These are phyloP conservation scores for Takifugu ocellatus DNA, from an alignment of 2,797 vertebrate species.

Conservation along the genomic window DNA sequence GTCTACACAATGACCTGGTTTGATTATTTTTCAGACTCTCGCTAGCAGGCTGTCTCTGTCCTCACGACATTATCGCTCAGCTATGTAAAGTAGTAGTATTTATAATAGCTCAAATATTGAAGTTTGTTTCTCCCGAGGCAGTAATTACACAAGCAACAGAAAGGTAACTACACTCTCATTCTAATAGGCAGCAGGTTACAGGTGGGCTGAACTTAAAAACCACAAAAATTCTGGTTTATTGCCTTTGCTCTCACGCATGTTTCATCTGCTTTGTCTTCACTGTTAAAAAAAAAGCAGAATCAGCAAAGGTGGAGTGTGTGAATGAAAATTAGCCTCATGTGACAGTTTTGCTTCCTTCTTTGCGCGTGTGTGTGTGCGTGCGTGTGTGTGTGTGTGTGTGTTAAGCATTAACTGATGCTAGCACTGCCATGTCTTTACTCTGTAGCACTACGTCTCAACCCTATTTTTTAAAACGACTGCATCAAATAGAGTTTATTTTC, in stretches of 20 bases:
- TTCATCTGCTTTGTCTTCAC: conserved; percentile 11
- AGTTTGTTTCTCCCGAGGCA: no score
- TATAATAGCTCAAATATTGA: no score
- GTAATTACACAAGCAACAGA: background rate
- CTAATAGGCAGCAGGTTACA: background rate
- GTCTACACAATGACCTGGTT: conserved; percentile 15
- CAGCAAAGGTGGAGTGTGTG: conserved; percentile 33
- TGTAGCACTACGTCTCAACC: conserved; percentile 16
- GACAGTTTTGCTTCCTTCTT: conserved; percentile 38
- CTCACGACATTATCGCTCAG: background rate
- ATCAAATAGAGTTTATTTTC: no score
- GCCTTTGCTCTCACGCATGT: conserved; percentile 5
- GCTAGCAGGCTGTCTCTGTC: conserved; percentile 12
- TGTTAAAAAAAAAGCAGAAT: conserved; percentile 18
- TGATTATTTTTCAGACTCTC: conserved; percentile 36
- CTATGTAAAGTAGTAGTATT: background rate
- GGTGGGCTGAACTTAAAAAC: no score
- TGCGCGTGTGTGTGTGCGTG: conserved; percentile 6
- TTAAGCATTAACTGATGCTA: conserved; percentile 36
- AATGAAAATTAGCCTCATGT: conserved; percentile 17
- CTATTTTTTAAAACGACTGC: no score
- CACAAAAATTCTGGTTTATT: background rate
- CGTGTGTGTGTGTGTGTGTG: conserved; percentile 15
- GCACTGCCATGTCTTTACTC: conserved; percentile 16
- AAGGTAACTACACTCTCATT: background rate